Evolutionary conservation across 2,113 vertebrate species (phyloP), one percentile per base, ranked within the genome.

Genomic region (Mastomys natalensis): DNA sequence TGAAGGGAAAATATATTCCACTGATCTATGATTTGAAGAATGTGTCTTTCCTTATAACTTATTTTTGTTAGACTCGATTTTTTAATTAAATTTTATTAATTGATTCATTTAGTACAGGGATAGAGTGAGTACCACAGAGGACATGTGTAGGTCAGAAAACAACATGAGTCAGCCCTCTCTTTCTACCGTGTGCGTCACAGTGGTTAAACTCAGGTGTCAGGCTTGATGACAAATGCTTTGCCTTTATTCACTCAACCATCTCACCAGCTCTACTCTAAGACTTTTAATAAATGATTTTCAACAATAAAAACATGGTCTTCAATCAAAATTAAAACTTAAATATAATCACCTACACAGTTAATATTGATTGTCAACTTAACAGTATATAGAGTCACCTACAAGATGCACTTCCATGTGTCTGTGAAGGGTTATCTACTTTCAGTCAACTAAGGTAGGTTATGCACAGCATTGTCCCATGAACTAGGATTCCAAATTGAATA

Each of bases 261-360:
- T 43, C 26, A 62, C 55, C 13, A 84, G 24, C 13, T 43, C 81
- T 40, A 34, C 62, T 68, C 62, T 68, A 24, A 53, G 66, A 88
- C 48, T 84, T 70, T 51, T 45, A 58, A 84, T 60, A 58, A 78
- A 40, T 68, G 2, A 43, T 45, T 78, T 85, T 70, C 86, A 77
- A 87, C 82, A 73, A 66, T 22, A 11, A 92, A 96, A 89, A 55
- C 40, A 70, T 62, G 51, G 58, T 5, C 70, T 76, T 78, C 37
- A 70, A 80, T 96, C 34, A 86, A 93, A 93, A 53, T 66, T 78
- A 60, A 90, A 64, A 87, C 7, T 58, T 45, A 80, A 68, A 37
- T 53, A 51, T 70, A 70, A 37, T 86, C 22, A 60, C 12, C 37
- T 82, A n/a, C 45, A 31, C 29, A 8, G 10, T 22, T 48, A 48